These are phyloP conservation scores for Bombus balteatus DNA, from an alignment of 1,140 invertebrate genomes.

Conservation along the genomic window DNA sequence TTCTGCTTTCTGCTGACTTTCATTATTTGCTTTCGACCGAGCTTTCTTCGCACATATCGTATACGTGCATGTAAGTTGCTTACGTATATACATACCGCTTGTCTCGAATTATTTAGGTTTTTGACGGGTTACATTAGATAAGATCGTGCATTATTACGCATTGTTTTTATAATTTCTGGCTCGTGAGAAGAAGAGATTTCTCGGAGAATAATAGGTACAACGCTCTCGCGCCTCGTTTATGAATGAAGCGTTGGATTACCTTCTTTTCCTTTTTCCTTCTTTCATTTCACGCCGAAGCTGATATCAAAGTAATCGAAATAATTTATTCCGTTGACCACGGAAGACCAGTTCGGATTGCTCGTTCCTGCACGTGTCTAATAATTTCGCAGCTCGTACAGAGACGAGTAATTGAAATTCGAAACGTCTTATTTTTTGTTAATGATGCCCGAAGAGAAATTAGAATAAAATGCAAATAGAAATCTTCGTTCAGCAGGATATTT, in stretches of 20 bases:
- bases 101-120: not conserved
- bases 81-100: too few species aligned
- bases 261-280: not conserved
- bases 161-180: slow-evolving; percentile 32
- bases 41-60: not conserved
- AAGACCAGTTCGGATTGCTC: too few species aligned
- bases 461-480: not conserved
- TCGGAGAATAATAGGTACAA: not conserved
- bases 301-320: not conserved
- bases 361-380: too few species aligned
- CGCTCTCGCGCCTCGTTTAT: not conserved
- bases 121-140: not conserved
- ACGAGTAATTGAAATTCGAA: not conserved
- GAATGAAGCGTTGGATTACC: not conserved
- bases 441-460: not conserved
- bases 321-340: too few species aligned
- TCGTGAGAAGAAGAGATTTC: slow-evolving; percentile 24
- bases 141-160: slow-evolving; percentile 7
- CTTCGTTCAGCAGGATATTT: not conserved
- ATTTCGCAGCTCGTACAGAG: too few species aligned
- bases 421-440: too few species aligned
- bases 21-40: not conserved
- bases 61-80: not conserved
- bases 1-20: not conserved
- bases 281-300: not conserved